phyloP scores from a whole-genome alignment of 2,113 vertebrate genomes.

The Sylvietta virens region DNA sequence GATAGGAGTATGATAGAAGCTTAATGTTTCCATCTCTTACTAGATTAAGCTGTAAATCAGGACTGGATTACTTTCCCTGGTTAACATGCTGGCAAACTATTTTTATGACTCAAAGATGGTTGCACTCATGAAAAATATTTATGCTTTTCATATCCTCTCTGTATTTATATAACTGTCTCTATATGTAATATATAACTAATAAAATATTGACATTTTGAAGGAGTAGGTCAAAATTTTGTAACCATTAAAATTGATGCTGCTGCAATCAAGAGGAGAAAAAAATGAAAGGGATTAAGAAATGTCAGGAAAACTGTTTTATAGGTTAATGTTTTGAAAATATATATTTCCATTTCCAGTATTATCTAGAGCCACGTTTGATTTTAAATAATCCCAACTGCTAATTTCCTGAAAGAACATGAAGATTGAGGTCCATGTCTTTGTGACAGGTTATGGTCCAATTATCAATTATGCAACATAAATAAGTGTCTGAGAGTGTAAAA shows the following conservation, averaged over 20 bases:
- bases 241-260: background rate
- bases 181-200: background rate
- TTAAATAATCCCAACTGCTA: background rate
- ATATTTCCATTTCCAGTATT: background rate
- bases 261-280: background rate
- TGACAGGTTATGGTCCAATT: background rate
- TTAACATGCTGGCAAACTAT: background rate
- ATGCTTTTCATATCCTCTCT: background rate
- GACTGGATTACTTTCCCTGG: background rate
- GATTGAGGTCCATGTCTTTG: background rate
- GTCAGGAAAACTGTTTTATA: background rate
- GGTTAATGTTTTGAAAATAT: background rate
- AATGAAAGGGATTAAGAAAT: background rate
- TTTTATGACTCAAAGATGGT: background rate
- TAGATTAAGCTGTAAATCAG: background rate
- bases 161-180: background rate
- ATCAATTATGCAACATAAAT: background rate
- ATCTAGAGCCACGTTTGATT: background rate
- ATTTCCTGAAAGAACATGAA: background rate
- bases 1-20: background rate
- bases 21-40: background rate
- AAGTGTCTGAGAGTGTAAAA: background rate
- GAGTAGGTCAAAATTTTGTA: background rate
- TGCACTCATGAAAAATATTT: background rate
- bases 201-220: background rate